phyloP scores from a whole-genome alignment of 2,113 vertebrate genomes.

The Myotis yumanensis region DNA sequence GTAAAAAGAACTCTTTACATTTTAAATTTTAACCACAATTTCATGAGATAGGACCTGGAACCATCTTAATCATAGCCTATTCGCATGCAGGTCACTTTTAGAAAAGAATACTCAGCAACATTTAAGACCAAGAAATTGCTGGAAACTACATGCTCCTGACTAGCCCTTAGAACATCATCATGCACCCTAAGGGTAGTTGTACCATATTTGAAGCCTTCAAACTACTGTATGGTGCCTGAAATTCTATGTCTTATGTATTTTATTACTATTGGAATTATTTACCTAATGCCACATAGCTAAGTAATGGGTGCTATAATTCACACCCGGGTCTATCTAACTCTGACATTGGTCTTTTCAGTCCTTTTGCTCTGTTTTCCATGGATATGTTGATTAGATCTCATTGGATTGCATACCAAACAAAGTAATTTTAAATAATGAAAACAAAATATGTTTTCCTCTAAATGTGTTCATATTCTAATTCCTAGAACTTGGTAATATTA shows the following conservation, averaged over 20 bases:
- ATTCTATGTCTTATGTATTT: background rate
- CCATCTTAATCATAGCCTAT: background rate
- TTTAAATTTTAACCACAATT: background rate
- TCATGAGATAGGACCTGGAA: background rate
- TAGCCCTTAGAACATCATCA: background rate
- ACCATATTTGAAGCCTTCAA: background rate
- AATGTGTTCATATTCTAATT: background rate
- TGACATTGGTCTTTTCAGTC: background rate
- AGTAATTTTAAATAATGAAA: background rate
- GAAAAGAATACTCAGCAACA: background rate
- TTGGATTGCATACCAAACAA: background rate
- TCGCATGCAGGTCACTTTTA: background rate
- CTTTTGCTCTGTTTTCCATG: background rate
- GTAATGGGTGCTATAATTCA: background rate
- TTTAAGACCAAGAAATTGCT: background rate
- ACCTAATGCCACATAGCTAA: background rate
- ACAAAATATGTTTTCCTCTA: background rate
- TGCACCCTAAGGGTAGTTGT: background rate
- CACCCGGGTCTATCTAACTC: background rate
- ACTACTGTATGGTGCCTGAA: background rate
- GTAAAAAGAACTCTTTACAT: background rate
- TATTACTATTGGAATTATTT: background rate
- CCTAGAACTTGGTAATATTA: background rate
- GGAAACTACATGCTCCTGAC: background rate
- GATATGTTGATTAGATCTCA: background rate